Percentiles rank a stretch among this genome's conserved stretches.
These are phyloP conservation scores for Falco novaeseelandiae DNA, from an alignment of 2,797 vertebrate genomes.

Conservation along the genomic window DNA sequence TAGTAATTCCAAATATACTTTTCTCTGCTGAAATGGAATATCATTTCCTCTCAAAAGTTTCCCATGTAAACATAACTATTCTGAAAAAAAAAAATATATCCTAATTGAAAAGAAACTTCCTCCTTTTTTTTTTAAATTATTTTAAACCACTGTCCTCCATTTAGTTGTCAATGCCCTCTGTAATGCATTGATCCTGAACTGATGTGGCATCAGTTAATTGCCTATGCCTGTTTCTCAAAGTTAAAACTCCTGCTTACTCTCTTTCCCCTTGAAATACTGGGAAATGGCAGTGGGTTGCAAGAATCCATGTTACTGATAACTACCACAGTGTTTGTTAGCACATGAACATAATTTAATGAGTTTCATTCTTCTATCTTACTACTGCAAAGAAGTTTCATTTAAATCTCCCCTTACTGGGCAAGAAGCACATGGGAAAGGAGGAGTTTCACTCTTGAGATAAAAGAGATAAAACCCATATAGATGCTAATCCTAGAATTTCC, in stretches of 20 bases:
- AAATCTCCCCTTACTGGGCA: constrained; percentile 11
- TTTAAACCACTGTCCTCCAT: not conserved
- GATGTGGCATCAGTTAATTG: not conserved
- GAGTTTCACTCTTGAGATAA: not conserved
- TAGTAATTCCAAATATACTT: not conserved
- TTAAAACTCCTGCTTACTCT: not conserved
- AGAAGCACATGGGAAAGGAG: not conserved
- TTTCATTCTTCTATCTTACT: not conserved
- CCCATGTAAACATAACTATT: not conserved
- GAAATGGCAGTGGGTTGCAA: not conserved
- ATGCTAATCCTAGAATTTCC: constrained; percentile 18
- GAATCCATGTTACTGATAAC: not conserved
- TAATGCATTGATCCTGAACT: not conserved
- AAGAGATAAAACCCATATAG: not conserved
- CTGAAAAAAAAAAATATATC: not conserved
- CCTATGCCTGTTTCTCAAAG: not conserved
- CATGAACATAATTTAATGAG: not conserved
- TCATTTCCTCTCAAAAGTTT: not conserved
- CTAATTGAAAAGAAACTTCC: not conserved
- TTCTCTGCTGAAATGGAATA: not conserved
- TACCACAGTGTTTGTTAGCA: not conserved
- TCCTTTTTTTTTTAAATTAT: not conserved
- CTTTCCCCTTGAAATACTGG: not conserved
- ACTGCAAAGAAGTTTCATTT: not conserved
- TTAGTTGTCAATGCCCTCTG: not conserved